Evolutionary conservation across 2,888 invertebrate species (phyloP).

Genomic region (Thymelicus lineola): DNA sequence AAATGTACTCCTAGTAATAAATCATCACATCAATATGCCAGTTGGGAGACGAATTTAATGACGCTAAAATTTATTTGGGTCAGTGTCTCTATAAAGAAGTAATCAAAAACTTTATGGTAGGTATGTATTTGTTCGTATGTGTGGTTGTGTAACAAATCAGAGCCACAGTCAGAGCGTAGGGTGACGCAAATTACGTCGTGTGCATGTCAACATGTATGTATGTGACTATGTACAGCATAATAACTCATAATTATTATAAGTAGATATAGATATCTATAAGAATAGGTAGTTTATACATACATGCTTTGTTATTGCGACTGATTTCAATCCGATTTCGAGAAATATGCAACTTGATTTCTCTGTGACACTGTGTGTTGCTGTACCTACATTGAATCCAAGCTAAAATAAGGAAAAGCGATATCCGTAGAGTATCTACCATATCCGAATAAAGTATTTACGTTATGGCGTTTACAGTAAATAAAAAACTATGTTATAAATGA

Average conservation of each 20-base stretch:
- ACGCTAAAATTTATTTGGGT: neutral
- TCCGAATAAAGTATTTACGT: too few relatives aligned
- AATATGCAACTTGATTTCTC: too few relatives aligned
- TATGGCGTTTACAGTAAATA: too few relatives aligned
- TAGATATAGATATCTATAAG: too few relatives aligned
- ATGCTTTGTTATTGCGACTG: too few relatives aligned
- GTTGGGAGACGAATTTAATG: neutral
- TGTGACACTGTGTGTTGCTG: too few relatives aligned
- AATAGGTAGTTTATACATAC: too few relatives aligned
- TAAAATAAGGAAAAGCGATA: too few relatives aligned
- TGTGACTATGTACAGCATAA: neutral
- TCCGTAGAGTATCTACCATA: too few relatives aligned
- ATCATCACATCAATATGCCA: neutral
- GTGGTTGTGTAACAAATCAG: neutral
- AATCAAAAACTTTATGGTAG: neutral
- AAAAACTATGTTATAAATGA: too few relatives aligned
- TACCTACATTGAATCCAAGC: too few relatives aligned
- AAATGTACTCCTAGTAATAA: neutral
- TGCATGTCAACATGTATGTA: neutral
- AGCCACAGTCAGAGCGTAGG: neutral
- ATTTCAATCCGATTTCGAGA: too few relatives aligned
- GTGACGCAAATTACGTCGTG: neutral
- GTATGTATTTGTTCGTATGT: neutral
- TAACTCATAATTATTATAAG: neutral
- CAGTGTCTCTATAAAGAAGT: neutral